Conservation (phyloP, 2,113 vertebrate genomes). For the Neolamprologus caudopunctatus region DNA sequence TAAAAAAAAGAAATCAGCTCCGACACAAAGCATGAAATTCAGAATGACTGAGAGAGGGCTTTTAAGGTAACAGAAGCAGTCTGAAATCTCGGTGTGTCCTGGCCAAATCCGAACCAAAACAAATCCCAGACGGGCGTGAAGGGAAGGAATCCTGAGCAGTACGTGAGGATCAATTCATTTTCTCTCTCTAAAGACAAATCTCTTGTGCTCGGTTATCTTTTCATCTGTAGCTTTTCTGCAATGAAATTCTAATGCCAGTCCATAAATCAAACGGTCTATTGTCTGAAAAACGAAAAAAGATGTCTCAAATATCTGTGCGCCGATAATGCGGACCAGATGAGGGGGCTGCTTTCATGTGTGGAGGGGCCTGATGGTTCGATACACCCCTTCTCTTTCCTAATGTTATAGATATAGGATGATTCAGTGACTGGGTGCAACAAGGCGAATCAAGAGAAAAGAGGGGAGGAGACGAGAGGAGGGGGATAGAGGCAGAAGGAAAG, state of each 20-base stretch:
- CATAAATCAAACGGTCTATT: constrained; percentile 82
- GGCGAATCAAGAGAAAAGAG: not conserved
- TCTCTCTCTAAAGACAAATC: constrained; percentile 33
- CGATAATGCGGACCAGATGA: constrained; percentile 79
- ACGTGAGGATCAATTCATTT: constrained; percentile 43
- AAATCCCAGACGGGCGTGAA: not conserved
- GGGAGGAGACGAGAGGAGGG: not conserved
- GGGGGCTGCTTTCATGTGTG: constrained; percentile 66
- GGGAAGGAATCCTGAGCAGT: not conserved
- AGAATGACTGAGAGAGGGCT: not conserved
- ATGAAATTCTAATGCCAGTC: constrained; percentile 76
- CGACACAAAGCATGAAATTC: not conserved
- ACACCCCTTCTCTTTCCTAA: not conserved
- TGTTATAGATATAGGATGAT: constrained; percentile 17
- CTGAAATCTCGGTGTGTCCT: not conserved
- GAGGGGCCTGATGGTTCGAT: constrained; percentile 47
- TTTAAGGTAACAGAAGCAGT: not conserved
- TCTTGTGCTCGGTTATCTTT: constrained; percentile 66
- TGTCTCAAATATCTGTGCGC: constrained; percentile 73
- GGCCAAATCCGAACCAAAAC: not conserved
- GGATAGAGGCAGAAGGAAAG: not conserved
- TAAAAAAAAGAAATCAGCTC: not conserved
- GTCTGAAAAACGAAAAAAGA: constrained; percentile 80
- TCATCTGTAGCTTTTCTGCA: constrained; percentile 72
- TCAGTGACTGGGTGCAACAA: not conserved